Percentiles rank a stretch among this genome's conserved stretches.
Conservation (phyloP, 2,113 vertebrate genomes). For the Pavo muticus region DNA sequence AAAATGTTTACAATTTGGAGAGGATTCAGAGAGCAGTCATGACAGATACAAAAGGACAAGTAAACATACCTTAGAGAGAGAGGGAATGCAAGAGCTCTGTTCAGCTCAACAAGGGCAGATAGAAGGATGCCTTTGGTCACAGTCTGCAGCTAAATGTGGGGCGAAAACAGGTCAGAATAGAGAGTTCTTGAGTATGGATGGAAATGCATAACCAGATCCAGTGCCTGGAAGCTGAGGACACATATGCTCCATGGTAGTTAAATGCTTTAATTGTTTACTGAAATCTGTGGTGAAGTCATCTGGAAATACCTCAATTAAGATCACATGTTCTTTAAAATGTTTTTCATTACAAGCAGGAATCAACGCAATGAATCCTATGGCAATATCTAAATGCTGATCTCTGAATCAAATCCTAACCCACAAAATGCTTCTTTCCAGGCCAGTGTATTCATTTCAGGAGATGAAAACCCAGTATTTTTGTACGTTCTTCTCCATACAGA, state of each 20-base stretch:
- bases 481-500: background rate
- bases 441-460: background rate
- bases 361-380: background rate
- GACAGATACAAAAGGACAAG: conserved; percentile 35
- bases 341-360: background rate
- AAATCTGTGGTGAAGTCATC: conserved; percentile 5
- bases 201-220: background rate
- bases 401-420: background rate
- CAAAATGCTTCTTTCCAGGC: background rate
- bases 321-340: background rate
- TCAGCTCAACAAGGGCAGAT: background rate
- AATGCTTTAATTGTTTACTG: background rate
- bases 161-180: background rate
- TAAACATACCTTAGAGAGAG: conserved; percentile 55
- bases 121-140: background rate
- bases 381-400: background rate
- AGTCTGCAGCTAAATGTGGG: background rate
- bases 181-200: background rate
- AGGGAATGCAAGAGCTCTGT: background rate
- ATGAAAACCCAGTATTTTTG: background rate
- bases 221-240: background rate
- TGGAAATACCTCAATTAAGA: background rate
- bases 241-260: background rate
- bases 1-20: conserved; percentile 52
- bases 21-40: conserved; percentile 28